phyloP scores from a whole-genome alignment of 2,888 invertebrate genomes.

The Aphidius colemani region DNA sequence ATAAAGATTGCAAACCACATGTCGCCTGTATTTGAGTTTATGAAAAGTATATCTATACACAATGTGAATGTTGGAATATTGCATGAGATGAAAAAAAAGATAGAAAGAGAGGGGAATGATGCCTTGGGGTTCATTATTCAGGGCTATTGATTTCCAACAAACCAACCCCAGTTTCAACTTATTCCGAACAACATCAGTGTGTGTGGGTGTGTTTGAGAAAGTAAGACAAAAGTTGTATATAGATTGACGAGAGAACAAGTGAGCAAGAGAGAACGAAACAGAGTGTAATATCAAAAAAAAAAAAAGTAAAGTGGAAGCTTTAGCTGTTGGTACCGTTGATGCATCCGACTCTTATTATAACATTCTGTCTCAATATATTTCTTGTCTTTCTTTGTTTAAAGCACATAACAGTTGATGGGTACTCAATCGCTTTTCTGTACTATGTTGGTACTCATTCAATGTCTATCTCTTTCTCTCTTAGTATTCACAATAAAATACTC shows the following conservation, averaged over 20 bases:
- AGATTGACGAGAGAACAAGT: background rate
- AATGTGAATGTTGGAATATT: too few species aligned
- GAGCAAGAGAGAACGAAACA: background rate
- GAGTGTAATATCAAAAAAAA: background rate
- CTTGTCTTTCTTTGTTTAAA: too few species aligned
- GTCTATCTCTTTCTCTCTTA: background rate
- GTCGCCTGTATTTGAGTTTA: too few species aligned
- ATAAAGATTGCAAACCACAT: too few species aligned
- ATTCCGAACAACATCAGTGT: conserved; percentile 38
- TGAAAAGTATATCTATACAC: too few species aligned
- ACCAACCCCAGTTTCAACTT: conserved; percentile 49
- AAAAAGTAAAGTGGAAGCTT: background rate
- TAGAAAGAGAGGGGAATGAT: conserved; percentile 33
- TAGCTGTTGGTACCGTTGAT: background rate
- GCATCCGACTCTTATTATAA: background rate
- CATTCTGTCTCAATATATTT: too few species aligned
- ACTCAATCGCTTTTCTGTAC: background rate
- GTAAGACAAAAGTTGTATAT: conserved; percentile 41
- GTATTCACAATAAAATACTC: background rate
- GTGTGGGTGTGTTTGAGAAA: conserved; percentile 36
- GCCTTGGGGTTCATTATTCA: conserved; percentile 60
- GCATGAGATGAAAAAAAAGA: background rate
- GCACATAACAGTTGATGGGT: too few species aligned
- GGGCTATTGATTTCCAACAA: conserved; percentile 60
- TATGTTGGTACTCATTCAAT: background rate